Evolutionary conservation across 2,888 invertebrate species (phyloP).

Genomic region (Celastrina argiolus): DNA sequence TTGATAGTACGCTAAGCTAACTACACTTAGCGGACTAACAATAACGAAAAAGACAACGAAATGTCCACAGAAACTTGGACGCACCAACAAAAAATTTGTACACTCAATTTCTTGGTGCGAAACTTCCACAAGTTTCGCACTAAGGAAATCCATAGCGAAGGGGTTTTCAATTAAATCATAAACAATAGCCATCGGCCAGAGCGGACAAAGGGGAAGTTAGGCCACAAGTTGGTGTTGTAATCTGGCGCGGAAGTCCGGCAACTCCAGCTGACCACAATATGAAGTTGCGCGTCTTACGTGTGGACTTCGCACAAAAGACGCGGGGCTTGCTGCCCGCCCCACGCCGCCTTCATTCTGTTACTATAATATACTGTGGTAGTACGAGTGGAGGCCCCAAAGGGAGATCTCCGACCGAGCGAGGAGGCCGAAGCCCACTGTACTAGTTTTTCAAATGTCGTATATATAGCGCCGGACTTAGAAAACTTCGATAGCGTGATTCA

Average conservation of each 20-base stretch:
- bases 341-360: background rate
- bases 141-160: slow-evolving; percentile 2
- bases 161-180: slow-evolving; percentile 25
- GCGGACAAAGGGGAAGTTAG: slow-evolving; percentile 41
- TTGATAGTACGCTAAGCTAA: too few relatives aligned
- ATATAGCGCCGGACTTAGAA: too few relatives aligned
- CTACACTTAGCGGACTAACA: too few relatives aligned
- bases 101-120: background rate
- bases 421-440: too few relatives aligned
- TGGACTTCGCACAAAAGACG: slow-evolving; percentile 17
- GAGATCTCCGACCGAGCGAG: too few relatives aligned
- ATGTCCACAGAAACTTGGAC: too few relatives aligned
- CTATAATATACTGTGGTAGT: background rate
- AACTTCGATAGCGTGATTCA: too few relatives aligned
- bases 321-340: background rate
- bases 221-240: slow-evolving; percentile 41
- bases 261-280: slow-evolving; percentile 32
- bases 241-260: slow-evolving; percentile 35
- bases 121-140: background rate
- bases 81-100: background rate
- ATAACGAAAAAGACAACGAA: background rate
- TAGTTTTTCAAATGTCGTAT: too few relatives aligned
- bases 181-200: slow-evolving; percentile 34
- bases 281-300: slow-evolving; percentile 40
- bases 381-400: too few relatives aligned